A percentile compares a stretch with the other conserved stretches of the same genome.
These are phyloP conservation scores for Leptinotarsa defecta DNA, from an alignment of 1,140 invertebrate genomes.

Conservation along the genomic window DNA sequence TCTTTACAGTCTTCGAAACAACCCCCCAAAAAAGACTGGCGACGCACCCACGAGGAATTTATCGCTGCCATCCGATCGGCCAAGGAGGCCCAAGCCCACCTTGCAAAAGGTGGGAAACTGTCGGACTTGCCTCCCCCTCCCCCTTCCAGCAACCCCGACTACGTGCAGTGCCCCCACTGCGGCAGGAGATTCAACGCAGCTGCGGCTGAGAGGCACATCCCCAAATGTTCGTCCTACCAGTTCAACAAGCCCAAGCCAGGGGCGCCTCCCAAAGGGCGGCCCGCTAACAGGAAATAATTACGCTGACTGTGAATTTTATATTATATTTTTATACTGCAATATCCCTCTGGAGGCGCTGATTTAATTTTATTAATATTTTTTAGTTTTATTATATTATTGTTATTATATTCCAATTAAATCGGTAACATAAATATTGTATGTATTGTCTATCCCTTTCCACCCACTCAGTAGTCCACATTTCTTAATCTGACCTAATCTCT, in stretches of 20 bases:
- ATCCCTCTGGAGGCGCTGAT: background rate
- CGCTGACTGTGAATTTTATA: slow-evolving; percentile 1
- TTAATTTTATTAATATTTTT: slow-evolving; percentile 9
- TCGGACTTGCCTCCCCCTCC: slow-evolving; percentile 90
- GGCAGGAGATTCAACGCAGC: slow-evolving; percentile 81
- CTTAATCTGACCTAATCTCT: too few species aligned
- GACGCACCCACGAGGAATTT: slow-evolving; percentile 91
- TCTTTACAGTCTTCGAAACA: slow-evolving; percentile 17
- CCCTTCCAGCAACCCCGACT: slow-evolving; percentile 83
- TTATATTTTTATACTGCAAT: slow-evolving; percentile 15
- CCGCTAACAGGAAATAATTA: background rate
- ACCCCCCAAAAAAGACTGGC: slow-evolving; percentile 75
- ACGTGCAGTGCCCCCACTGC: slow-evolving; percentile 91
- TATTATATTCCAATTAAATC: slow-evolving; percentile 13
- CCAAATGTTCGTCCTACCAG: slow-evolving; percentile 83
- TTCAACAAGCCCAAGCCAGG: slow-evolving; percentile 75
- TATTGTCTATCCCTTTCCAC: too few species aligned
- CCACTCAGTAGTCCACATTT: too few species aligned
- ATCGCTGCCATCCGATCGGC: slow-evolving; percentile 87
- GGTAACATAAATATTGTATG: background rate
- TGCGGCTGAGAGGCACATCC: slow-evolving; percentile 91
- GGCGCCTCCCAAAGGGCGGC: slow-evolving; percentile 16
- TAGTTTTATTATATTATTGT: slow-evolving; percentile 17
- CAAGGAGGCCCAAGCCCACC: slow-evolving; percentile 81
- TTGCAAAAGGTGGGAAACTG: slow-evolving; percentile 84